Conservation (phyloP, 2,797 vertebrate genomes). For the Echiichthys vipera region DNA sequence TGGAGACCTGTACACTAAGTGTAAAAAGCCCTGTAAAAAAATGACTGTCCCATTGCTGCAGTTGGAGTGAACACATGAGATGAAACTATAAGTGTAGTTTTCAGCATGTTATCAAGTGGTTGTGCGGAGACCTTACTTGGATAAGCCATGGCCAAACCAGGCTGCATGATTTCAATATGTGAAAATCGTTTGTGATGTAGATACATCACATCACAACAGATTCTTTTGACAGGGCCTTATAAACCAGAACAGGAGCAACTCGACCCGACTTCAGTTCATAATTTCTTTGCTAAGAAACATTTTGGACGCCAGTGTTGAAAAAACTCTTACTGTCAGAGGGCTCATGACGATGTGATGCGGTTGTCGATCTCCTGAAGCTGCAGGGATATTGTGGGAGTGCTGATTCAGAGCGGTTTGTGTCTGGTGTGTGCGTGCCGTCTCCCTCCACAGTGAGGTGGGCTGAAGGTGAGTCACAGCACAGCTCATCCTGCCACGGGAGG, state of each 20-base stretch:
- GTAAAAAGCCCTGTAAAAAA: not conserved
- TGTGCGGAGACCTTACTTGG: not conserved
- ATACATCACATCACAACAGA: not conserved
- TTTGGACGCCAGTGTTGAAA: not conserved
- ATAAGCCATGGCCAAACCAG: not conserved
- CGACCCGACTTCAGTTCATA: not conserved
- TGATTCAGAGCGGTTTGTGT: slow-evolving; percentile 39
- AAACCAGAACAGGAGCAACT: not conserved
- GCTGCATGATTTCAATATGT: not conserved
- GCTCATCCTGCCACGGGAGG: slow-evolving; percentile 77
- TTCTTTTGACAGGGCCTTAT: not conserved
- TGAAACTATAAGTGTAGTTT: not conserved
- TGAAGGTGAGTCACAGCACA: slow-evolving; percentile 80
- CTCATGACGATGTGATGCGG: not conserved
- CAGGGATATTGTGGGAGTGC: slow-evolving; percentile 53
- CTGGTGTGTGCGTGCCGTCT: not conserved
- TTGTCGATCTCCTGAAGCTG: slow-evolving; percentile 47
- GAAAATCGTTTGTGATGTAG: too few relatives aligned
- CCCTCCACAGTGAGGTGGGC: slow-evolving; percentile 19
- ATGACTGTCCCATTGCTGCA: not conserved
- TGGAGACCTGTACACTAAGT: not conserved
- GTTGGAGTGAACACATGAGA: not conserved
- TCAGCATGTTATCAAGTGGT: not conserved
- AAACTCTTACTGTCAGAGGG: slow-evolving; percentile 48
- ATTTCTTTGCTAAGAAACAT: not conserved